These are phyloP conservation scores for Microctonus hyperodae DNA, from an alignment of 2,888 invertebrate species.

Conservation along the genomic window DNA sequence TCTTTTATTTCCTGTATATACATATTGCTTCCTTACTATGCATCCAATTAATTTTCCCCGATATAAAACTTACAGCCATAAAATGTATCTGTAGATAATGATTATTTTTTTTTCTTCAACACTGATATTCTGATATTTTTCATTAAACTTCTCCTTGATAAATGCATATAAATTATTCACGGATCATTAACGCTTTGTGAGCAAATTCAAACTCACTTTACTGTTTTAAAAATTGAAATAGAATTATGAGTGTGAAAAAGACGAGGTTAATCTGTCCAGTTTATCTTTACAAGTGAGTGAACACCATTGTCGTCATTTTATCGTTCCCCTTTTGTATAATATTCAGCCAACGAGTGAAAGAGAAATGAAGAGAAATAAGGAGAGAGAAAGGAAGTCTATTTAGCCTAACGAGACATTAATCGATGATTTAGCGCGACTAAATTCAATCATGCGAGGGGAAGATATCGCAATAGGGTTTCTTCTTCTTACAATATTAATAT, in stretches of 20 bases:
- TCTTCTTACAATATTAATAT: constrained; percentile 23
- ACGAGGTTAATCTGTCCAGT: constrained; percentile 27
- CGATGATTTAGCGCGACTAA: constrained; percentile 53
- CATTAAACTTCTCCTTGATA: neutral
- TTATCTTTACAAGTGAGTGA: constrained; percentile 39
- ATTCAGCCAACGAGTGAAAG: constrained; percentile 1
- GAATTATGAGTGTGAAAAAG: constrained; percentile 25
- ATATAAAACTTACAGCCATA: neutral
- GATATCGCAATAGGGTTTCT: constrained; percentile 46
- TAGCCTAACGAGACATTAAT: constrained; percentile 58
- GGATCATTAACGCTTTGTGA: constrained; percentile 34
- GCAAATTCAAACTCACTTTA: constrained; percentile 19
- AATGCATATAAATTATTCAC: constrained; percentile 35
- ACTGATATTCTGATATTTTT: neutral
- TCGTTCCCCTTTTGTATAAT: neutral
- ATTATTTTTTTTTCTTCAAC: neutral
- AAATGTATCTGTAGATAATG: neutral
- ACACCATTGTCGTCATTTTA: constrained; percentile 2
- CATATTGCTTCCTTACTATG: neutral
- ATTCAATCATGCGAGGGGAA: constrained; percentile 56
- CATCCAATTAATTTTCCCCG: neutral
- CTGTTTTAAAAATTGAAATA: constrained; percentile 32
- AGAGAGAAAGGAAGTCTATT: constrained; percentile 40
- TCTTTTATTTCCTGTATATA: constrained; percentile 23
- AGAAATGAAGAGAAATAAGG: constrained; percentile 18